A percentile compares a stretch with the other conserved stretches of the same genome.
phyloP scores from a whole-genome alignment of 2,113 vertebrate species.

The Pituophis catenifer region DNA sequence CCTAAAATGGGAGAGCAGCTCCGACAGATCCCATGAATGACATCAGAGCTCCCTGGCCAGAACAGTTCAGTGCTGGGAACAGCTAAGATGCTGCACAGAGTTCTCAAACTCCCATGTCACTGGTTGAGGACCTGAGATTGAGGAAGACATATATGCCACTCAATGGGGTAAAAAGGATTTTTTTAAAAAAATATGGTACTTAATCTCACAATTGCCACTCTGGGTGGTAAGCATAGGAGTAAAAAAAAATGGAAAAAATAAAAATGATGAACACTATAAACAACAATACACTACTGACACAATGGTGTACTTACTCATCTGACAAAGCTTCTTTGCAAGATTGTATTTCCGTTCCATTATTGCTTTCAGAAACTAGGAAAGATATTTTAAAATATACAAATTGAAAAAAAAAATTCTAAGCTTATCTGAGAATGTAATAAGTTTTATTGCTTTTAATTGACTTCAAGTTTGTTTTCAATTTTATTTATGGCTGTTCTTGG shows the following conservation, averaged over 20 bases:
- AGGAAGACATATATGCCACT: background rate
- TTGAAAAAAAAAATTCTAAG: background rate
- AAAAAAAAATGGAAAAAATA: background rate
- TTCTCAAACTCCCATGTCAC: background rate
- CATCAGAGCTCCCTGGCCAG: background rate
- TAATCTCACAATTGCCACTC: background rate
- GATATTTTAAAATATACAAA: background rate
- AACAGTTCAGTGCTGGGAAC: background rate
- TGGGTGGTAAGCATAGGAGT: background rate
- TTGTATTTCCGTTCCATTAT: constrained; percentile 72
- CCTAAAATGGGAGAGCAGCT: background rate
- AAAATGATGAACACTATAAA: background rate
- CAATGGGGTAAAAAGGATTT: background rate
- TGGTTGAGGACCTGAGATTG: background rate
- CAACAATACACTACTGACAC: background rate
- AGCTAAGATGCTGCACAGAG: background rate
- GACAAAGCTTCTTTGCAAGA: constrained; percentile 78
- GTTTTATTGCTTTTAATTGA: background rate
- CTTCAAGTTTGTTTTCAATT: background rate
- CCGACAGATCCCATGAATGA: background rate
- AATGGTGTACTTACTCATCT: constrained; percentile 77
- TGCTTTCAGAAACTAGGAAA: constrained; percentile 79
- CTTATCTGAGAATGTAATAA: background rate
- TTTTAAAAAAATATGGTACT: background rate
- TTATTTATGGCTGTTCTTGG: background rate